Conservation (phyloP, 2,797 vertebrate genomes). For the Brachyrhaphis roseni region DNA sequence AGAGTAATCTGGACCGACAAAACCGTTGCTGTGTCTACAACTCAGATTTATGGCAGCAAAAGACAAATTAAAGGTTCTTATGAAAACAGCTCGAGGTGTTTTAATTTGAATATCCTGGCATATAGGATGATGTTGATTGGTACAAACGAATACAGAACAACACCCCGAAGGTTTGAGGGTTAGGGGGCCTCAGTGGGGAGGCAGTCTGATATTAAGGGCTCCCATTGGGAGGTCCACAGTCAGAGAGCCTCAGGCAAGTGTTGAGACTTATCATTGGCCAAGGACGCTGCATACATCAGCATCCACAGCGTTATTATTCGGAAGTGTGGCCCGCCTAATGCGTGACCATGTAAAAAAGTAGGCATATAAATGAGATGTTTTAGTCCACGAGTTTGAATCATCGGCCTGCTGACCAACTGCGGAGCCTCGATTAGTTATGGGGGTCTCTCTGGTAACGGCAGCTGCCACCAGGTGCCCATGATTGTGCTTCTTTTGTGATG, state of each 20-base stretch:
- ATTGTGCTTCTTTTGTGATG: constrained; percentile 38
- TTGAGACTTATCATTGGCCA: constrained; percentile 46
- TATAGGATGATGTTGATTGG: constrained; percentile 43
- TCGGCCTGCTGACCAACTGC: constrained; percentile 54
- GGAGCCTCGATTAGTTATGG: constrained; percentile 54
- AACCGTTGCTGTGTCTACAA: neutral
- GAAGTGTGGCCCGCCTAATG: constrained; percentile 49
- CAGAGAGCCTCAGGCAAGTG: constrained; percentile 63
- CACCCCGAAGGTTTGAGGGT: constrained; percentile 37
- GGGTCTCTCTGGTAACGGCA: constrained; percentile 25
- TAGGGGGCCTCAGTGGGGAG: constrained; percentile 21
- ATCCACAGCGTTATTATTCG: constrained; percentile 22
- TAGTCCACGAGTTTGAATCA: constrained; percentile 38
- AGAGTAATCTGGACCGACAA: neutral
- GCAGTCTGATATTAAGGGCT: constrained; percentile 17
- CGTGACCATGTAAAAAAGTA: constrained; percentile 48
- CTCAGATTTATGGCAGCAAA: neutral
- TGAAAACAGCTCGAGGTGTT: neutral
- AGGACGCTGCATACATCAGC: constrained; percentile 38
- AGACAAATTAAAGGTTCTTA: neutral
- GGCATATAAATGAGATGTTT: constrained; percentile 54
- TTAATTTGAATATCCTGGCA: constrained; percentile 33
- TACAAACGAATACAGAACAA: constrained; percentile 54
- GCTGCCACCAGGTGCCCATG: constrained; percentile 27
- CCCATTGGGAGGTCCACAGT: constrained; percentile 41